Conservation (phyloP, 2,113 vertebrate species). For the Aplodontia rufa region DNA sequence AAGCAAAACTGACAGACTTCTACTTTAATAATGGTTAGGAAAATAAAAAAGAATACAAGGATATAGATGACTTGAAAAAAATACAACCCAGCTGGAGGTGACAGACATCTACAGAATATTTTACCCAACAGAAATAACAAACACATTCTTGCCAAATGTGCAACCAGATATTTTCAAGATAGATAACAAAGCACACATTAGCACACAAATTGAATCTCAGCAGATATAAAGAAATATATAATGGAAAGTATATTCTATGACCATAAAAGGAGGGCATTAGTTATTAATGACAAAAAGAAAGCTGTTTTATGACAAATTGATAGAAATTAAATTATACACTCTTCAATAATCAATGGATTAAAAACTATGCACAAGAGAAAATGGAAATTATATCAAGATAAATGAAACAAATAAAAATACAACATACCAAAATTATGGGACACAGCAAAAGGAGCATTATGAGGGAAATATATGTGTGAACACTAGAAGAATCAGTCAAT, state of each 20-base stretch:
- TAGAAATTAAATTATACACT: background rate
- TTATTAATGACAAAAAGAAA: background rate
- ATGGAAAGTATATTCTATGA: background rate
- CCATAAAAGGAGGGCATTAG: background rate
- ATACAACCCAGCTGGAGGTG: no score
- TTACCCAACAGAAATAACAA: no score
- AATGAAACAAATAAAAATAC: background rate
- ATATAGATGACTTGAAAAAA: background rate
- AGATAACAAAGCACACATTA: background rate
- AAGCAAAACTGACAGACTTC: background rate
- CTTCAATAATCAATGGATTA: background rate
- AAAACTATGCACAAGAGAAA: background rate
- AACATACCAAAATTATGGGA: background rate
- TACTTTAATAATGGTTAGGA: background rate
- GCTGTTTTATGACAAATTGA: background rate
- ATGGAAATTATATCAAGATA: background rate
- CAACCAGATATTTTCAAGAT: no score
- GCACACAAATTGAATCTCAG: background rate
- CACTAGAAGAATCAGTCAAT: background rate
- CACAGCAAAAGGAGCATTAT: background rate
- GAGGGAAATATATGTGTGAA: background rate
- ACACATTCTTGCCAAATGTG: background rate
- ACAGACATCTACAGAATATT: background rate
- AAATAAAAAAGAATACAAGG: background rate
- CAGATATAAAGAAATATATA: background rate